Evolutionary conservation across 2,888 invertebrate species (phyloP), one percentile per base, ranked within the genome.

Genomic region (Eucera pruinosa): DNA sequence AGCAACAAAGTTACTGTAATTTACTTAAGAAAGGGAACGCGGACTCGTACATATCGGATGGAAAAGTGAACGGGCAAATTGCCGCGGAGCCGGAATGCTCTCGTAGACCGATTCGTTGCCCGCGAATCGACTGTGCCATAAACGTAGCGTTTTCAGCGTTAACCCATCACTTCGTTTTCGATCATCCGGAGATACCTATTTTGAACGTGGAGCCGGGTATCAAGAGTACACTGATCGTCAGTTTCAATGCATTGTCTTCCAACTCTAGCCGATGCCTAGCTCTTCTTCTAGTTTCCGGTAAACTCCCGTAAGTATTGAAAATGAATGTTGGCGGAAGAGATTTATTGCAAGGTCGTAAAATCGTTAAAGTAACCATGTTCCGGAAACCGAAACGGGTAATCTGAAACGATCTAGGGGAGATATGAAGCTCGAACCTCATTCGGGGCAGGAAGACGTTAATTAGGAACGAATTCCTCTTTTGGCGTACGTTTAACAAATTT

Each of bases 161-260:
- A 3, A 92, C 93, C 18, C 92, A 93, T 52, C 94, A 95, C 87
- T 94, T 94, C 78, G 90, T 93, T 70, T 94, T 94, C 83, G 94
- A 95, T 83, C 95, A 95, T 86, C 93, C 94, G 1, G 93, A 93
- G 87, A 89, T 93, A 0, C 93, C 93, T 25, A 88, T 92, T 11
- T 73, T 91, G 15, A 88, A 86, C 48, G 87, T 92, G 33, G 90
- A 91, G n/a, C 90, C 91, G 0, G 91, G 87, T 6, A 84, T 84
- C 4, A 90, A 89, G 43, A 91, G 89, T 57, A 92, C 91, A 0
- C 84, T 92, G 3, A 86, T 91, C 5, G 85, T 92, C 39, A 88
- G 89, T 43, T 90, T 89, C 23, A 86, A 85, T 2, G 88, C 88
- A 7, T 82, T 91, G 2, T 77, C 85, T 3, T 86, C 87, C 55